Percentiles rank a stretch among this genome's conserved stretches.
phyloP scores from a whole-genome alignment of 2,113 vertebrate genomes.

The Ptychochromis oligacanthus region DNA sequence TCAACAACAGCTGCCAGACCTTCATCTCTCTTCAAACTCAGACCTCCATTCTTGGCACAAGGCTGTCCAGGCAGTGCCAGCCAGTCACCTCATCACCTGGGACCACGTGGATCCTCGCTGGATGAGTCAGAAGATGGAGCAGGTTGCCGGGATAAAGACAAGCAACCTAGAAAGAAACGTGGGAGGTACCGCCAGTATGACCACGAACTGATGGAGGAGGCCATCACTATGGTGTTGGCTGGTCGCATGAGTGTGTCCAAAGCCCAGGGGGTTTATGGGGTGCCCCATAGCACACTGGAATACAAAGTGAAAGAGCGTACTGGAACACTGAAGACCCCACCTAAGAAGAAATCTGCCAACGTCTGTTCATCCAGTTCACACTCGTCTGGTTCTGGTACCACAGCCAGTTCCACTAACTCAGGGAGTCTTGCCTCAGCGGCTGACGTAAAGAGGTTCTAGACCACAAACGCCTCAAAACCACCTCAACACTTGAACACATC shows the following conservation, averaged over 20 bases:
- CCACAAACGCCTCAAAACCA: constrained; percentile 64
- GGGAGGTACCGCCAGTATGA: constrained; percentile 97
- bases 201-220: constrained; percentile 98
- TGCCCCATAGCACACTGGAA: constrained; percentile 99
- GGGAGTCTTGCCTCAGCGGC: constrained; percentile 86
- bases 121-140: constrained; percentile 90
- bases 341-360: constrained; percentile 92
- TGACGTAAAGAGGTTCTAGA: constrained; percentile 91
- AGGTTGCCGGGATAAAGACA: constrained; percentile 94
- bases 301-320: constrained; percentile 99
- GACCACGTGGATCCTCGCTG: constrained; percentile 75
- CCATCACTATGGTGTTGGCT: constrained; percentile 96
- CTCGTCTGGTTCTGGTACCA: constrained; percentile 87
- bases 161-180: constrained; percentile 97
- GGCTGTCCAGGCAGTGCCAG: constrained; percentile 89
- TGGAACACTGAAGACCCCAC: constrained; percentile 97
- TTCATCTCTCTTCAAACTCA: constrained; percentile 68
- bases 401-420: constrained; percentile 90
- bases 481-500: constrained; percentile 78
- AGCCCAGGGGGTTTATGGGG: constrained; percentile 98
- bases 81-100: constrained; percentile 85
- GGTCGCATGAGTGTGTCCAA: constrained; percentile 99
- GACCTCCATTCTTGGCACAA: constrained; percentile 74
- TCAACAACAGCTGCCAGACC: constrained; percentile 52
- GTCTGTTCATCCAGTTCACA: constrained; percentile 60